Percentiles rank a stretch among this genome's conserved stretches.
These are phyloP conservation scores for Vanacampus margaritifer DNA, from an alignment of 2,113 vertebrate species.

Conservation along the genomic window DNA sequence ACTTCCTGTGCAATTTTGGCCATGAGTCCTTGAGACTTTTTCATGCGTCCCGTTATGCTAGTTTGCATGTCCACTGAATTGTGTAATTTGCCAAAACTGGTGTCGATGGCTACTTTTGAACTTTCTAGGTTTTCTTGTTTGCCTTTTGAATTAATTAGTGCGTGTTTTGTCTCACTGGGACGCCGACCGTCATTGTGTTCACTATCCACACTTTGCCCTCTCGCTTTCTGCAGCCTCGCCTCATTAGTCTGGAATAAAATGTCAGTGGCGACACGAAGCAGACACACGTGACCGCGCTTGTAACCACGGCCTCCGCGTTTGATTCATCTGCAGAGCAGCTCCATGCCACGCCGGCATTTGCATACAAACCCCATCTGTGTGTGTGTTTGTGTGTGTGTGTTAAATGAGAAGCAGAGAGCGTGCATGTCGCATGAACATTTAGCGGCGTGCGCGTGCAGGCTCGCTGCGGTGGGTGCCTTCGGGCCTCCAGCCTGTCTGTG, in stretches of 20 bases:
- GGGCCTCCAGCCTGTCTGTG: slow-evolving; percentile 54
- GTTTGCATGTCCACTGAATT: too few relatives aligned
- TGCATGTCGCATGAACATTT: slow-evolving; percentile 38
- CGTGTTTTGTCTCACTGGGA: not conserved
- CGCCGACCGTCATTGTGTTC: slow-evolving; percentile 10
- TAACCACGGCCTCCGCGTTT: slow-evolving; percentile 52
- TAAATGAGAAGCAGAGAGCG: slow-evolving; percentile 29
- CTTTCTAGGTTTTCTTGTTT: not conserved
- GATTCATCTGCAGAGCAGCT: slow-evolving; percentile 52
- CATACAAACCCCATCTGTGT: slow-evolving; percentile 3
- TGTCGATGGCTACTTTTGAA: not conserved
- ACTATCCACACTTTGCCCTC: slow-evolving; percentile 47
- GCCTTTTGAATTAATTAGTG: not conserved
- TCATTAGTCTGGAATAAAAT: slow-evolving; percentile 68
- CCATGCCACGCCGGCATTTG: slow-evolving; percentile 12
- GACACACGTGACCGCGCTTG: slow-evolving; percentile 56
- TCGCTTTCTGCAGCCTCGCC: slow-evolving; percentile 36
- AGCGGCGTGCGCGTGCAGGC: slow-evolving; percentile 47
- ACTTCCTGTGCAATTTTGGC: not conserved
- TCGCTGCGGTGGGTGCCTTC: slow-evolving; percentile 31
- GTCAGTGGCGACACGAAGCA: slow-evolving; percentile 59
- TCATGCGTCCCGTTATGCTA: not conserved
- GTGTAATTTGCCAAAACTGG: not conserved
- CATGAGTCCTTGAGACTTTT: not conserved
- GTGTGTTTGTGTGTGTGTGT: slow-evolving; percentile 30